Base-by-base conservation (phyloP, 1,140 invertebrate species). In the Scaptomyza pallida region DNA sequence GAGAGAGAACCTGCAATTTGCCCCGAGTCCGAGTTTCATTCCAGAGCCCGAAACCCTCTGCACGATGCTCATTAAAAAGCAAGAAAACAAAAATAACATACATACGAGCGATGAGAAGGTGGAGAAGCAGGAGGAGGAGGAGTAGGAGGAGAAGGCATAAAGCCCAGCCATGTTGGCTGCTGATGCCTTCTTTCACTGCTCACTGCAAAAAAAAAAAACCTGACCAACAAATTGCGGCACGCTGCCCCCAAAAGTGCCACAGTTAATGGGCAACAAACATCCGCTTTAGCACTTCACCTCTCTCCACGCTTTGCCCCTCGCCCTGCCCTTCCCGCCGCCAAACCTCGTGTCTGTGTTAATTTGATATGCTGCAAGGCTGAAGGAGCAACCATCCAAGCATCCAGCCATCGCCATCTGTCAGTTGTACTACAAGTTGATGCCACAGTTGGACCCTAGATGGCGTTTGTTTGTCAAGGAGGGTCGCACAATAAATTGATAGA, bases 171-270 rank as follows among this genome's bases (percentile, higher is more conserved):
- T 40, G 47, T 61, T 41, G 59, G 59, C 47, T 51, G 35, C 45
- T 41, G 8, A 13, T 44, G 47, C 64, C 35, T 67, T 21, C 16
- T 65, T 21, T 12, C 6, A 16, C 37, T 12, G 16, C n/a, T 21
- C 50, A 60, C 44, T 52, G 43, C 43, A 26, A 26, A 30, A 21
- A 21, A 21, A 21, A 21, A 65, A 74, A 86, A 81, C 81, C 81
- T 85, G 81, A 80, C 81, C 77, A 86, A 86, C 81, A 86, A 85
- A 85, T 85, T 86, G 64, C 74, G 74, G 76, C 47, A 61, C 47
- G 69, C 63, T 80, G 81, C 64, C 81, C 81, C 81, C 70, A 86
- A 85, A 85, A 86, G 81, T 85, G 81, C 77, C 85, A 85, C 81
- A 85, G 81, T 85, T 85, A 86, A 85, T 85, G 81, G 81, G 57